Evolutionary conservation across 1,140 invertebrate species (phyloP), one percentile per base, ranked within the genome.

Genomic region (Caenorhabditis inopinata): DNA sequence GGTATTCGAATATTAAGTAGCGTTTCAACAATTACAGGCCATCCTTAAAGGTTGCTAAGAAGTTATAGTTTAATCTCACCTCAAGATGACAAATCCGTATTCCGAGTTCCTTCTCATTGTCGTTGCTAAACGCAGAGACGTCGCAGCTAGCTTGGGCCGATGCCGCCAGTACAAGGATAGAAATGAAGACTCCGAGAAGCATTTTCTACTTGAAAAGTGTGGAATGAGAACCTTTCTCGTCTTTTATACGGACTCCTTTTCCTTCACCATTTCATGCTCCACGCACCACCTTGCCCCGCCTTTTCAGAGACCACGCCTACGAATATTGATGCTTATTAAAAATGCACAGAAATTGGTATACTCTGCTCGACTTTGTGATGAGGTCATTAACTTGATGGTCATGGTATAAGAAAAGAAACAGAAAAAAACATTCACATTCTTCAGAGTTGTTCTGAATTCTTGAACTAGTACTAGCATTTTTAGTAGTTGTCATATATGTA

Each of bases 151-250:
- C 58, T 29, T 68, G n/a, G 58, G 58, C 58, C 58, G 58, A 68
- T 68, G 38, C 38, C 29, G 58, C 58, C 29, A 68, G 58, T 68
- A 68, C 58, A 68, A 68, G 38, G 21, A 68, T 68, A 68, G 58
- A 68, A 68, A 68, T 18, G 38, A 68, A n/a, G 32, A 68, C 58
- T 68, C 58, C 58, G 58, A 38, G 32, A 32, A 68, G 58, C 58
- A 68, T 68, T n/a, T 68, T 68, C 58, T 68, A 68, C 58, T 68
- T 68, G 58, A 68, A 68, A 68, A 68, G 58, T 68, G 58, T 68
- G 25, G 58, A 68, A 35, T 68, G 58, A 68, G 32, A 29, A 11
- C 16, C n/a, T 3, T n/a, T 38, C 18, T 18, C 32, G 58, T n/a
- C 32, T 68, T 68, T 38, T 68, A 68, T 68, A 68, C 23, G 35